Base-by-base conservation (phyloP, 2,797 vertebrate species). In the Fistularia commersonii region DNA sequence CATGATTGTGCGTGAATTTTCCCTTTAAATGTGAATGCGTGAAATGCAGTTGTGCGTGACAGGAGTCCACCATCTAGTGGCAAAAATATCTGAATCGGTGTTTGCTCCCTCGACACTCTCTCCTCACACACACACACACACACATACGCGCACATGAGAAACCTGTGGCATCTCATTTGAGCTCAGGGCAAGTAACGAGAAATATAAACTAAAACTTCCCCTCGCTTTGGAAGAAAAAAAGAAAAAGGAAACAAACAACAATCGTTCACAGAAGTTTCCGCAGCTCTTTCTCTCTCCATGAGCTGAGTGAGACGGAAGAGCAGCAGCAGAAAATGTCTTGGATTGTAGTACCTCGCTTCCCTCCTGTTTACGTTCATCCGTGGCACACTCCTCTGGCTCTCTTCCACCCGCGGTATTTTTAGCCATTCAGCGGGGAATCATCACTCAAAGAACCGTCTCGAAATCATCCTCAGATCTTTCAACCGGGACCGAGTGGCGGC, bases 41-140 rank as follows among this genome's bases (percentile, higher is more conserved):
- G 23, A 2, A 23, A 23, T 6, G 8, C 8, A 48, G 57, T 66
- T 53, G 61, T 79, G 10, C 35, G 75, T 43, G 51, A 67, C 77
- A 71, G 36, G 57, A 80, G 71, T 68, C 70, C 76, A 76, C 82
- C 85, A 87, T 80, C 83, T 86, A 81, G 83, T 74, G 82, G 84
- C 41, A 36, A 51, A 53, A 11, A 3, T 8, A 45, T 4, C 38
- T 46, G 11, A 23, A 4, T 23, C 23, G 4, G 23, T 23, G 14
- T 11, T 14, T 44, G 40, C 40, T 41, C 11, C 6, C 40, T 23
- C 12, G 5, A 11, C 40, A 3, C n/a, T 11, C 5, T 3, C 40
- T 41, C 23, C 13, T 32, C 14, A 32, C 42, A 11, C 35, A 9
- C 11, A 7, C n/a, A 8, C 7, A 10, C 23, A 11, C 37, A 11